phyloP scores from a whole-genome alignment of 1,140 invertebrate species.

The Panagrolaimus sp. region DNA sequence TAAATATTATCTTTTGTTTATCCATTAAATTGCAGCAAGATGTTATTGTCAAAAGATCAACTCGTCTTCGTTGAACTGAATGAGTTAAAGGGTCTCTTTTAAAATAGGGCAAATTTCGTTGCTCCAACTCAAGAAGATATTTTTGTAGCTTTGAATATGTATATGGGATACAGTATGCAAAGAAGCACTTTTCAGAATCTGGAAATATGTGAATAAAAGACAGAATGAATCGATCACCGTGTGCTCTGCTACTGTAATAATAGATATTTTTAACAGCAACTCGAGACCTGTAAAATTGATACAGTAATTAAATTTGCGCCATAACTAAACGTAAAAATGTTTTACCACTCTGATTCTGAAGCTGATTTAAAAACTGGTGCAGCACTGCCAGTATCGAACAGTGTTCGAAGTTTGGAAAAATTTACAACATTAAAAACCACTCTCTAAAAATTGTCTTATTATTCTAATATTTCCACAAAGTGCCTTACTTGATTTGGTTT shows the following conservation, averaged over 20 bases:
- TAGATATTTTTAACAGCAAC: slow-evolving; percentile 79
- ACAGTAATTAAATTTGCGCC: slow-evolving; percentile 18
- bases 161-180: slow-evolving; percentile 84
- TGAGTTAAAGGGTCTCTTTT: slow-evolving; percentile 68
- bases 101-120: slow-evolving; percentile 65
- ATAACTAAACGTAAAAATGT: not conserved
- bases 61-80: slow-evolving; percentile 75
- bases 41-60: slow-evolving; percentile 80
- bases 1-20: slow-evolving; percentile 62
- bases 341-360: slow-evolving; percentile 30
- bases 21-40: slow-evolving; percentile 52
- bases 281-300: slow-evolving; percentile 70
- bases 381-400: slow-evolving; percentile 83
- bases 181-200: slow-evolving; percentile 81
- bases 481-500: slow-evolving; percentile 74
- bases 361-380: slow-evolving; percentile 68
- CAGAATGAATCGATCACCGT: slow-evolving; percentile 83
- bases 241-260: slow-evolving; percentile 82
- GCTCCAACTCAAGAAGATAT: slow-evolving; percentile 73
- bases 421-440: slow-evolving; percentile 97
- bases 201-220: slow-evolving; percentile 91
- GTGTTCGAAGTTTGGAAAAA: slow-evolving; percentile 80
- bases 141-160: slow-evolving; percentile 81
- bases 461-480: not conserved
- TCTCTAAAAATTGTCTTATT: slow-evolving; percentile 66